Percentiles rank a stretch among this genome's conserved stretches.
These are phyloP conservation scores for Antitype chi DNA, from an alignment of 2,888 invertebrate species.

Conservation along the genomic window DNA sequence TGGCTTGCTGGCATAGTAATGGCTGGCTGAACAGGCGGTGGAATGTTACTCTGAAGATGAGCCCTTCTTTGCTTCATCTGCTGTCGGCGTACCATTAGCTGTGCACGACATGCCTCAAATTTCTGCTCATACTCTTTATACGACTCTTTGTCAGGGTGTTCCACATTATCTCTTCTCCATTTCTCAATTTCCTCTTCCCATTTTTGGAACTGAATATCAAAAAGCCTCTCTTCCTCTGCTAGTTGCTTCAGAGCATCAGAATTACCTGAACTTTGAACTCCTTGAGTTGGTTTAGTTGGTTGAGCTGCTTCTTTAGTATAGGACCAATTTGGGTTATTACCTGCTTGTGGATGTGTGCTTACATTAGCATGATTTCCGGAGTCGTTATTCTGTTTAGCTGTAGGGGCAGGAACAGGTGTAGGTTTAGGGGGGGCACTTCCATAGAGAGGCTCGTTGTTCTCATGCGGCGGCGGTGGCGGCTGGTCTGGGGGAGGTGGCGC, in stretches of 20 bases:
- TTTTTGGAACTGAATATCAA: constrained; percentile 96
- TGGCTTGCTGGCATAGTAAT: constrained; percentile 58
- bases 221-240: constrained; percentile 94
- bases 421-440: constrained; percentile 65
- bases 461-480: constrained; percentile 82
- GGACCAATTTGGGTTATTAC: constrained; percentile 79
- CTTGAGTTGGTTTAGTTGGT: constrained; percentile 53
- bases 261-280: constrained; percentile 70
- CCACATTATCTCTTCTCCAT: constrained; percentile 97
- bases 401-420: constrained; percentile 70
- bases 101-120: constrained; percentile 96
- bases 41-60: constrained; percentile 71
- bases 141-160: constrained; percentile 97
- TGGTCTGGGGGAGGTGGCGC: constrained; percentile 74
- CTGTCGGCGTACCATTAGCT: constrained; percentile 94
- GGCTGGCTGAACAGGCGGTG: constrained; percentile 66
- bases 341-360: constrained; percentile 68
- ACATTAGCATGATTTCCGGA: constrained; percentile 65
- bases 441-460: constrained; percentile 85
- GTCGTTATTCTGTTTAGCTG: constrained; percentile 59
- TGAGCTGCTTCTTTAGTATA: constrained; percentile 68
- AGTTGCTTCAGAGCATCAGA: constrained; percentile 84
- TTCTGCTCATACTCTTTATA: constrained; percentile 96
- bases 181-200: constrained; percentile 98
- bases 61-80: constrained; percentile 94